These are phyloP conservation scores for Lycia hirtaria DNA, from an alignment of 2,888 invertebrate genomes.

Conservation along the genomic window DNA sequence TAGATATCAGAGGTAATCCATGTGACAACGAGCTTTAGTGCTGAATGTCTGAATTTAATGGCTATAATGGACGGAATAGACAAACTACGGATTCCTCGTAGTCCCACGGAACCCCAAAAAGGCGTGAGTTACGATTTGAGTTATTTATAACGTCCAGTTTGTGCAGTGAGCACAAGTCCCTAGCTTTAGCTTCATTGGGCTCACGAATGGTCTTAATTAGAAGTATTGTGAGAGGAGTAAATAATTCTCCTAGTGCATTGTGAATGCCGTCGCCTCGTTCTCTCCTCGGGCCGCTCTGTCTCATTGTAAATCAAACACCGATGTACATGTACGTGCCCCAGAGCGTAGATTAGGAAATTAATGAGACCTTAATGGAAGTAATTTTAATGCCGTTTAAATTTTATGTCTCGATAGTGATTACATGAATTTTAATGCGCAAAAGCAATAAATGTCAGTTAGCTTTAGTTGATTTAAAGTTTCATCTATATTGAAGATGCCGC, in stretches of 20 bases:
- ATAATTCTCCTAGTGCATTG: slow-evolving; percentile 67
- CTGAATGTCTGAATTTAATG: no score
- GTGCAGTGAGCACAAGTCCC: slow-evolving; percentile 62
- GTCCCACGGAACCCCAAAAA: no score
- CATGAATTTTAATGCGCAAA: slow-evolving; percentile 77
- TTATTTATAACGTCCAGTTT: slow-evolving; percentile 82
- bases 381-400: slow-evolving; percentile 74
- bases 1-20: no score
- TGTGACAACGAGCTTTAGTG: no score
- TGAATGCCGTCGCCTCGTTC: slow-evolving; percentile 58
- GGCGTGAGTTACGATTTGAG: slow-evolving; percentile 76
- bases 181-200: slow-evolving; percentile 71
- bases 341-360: slow-evolving; percentile 79
- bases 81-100: no score
- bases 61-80: no score
- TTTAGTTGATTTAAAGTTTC: slow-evolving; percentile 65
- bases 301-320: slow-evolving; percentile 74
- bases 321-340: slow-evolving; percentile 68
- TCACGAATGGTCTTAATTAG: slow-evolving; percentile 84
- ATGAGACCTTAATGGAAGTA: slow-evolving; percentile 78
- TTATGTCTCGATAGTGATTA: slow-evolving; percentile 68
- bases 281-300: slow-evolving; percentile 42
- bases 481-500: slow-evolving; percentile 64
- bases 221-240: slow-evolving; percentile 79
- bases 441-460: slow-evolving; percentile 70